Base-by-base conservation (phyloP, 2,797 vertebrate species). In the Galago senegalensis region DNA sequence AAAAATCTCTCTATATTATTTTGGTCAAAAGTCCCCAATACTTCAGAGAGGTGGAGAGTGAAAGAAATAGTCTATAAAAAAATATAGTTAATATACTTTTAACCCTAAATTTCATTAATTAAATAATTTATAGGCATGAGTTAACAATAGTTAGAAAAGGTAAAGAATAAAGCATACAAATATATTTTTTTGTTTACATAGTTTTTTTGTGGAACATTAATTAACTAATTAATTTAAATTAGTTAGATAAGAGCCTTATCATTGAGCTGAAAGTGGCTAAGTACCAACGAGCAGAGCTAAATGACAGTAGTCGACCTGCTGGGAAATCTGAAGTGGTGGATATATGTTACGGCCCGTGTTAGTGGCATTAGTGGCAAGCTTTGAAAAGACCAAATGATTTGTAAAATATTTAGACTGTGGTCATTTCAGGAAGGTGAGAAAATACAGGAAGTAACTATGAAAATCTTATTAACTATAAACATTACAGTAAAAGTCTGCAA, bases 181-280 rank as follows among this genome's bases (percentile, higher is more conserved):
- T 61, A 65, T 69, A 37, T 49, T 76, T 93, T 92, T 95, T 89
- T 31, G 70, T 90, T 90, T 61, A 43, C 11, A 25, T 27, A 75
- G 34, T 87, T 94, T 73, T 75, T 46, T 81, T 80, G 2, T 81
- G 70, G 90, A 92, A 95, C 40, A 20, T 58, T 90, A 81, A 60
- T 77, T 92, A 75, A 70, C 88, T 90, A 89, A 92, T 84, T 70
- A 92, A 87, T 70, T 96, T 16, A 60, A 37, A 83, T 81, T 92
- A 29, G n/a, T 70, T 88, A 69, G 63, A 58, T 60, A 83, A 61
- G 49, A 63, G 49, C 49, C 25, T 86, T 63, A 75, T 79, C 43
- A 87, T 37, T 82, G 58, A 72, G 18, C 40, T 89, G 63, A 65
- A 91, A 63, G 31, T 73, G 69, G 40, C 20, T 86, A 75, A 40